Evolutionary conservation across 2,888 invertebrate genomes (phyloP).

Genomic region (Cetonia aurata): DNA sequence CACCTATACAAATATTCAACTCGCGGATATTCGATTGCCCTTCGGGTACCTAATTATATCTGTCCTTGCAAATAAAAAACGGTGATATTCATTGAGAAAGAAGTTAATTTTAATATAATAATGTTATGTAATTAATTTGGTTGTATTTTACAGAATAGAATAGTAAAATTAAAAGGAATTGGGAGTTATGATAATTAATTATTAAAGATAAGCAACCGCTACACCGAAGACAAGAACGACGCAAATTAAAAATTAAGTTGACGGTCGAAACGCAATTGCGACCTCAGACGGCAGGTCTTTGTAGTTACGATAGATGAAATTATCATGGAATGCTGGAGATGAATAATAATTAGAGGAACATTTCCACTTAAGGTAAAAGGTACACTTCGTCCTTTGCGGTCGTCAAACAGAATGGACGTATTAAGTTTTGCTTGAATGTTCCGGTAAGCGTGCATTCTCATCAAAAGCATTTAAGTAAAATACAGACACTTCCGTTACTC

Average conservation of each 20-base stretch:
- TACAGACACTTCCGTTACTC: neutral
- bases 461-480: neutral
- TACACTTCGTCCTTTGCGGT: slow-evolving; percentile 27
- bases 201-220: neutral
- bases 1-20: too few relatives aligned
- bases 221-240: neutral
- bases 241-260: slow-evolving; percentile 32
- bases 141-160: too few relatives aligned
- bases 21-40: too few relatives aligned
- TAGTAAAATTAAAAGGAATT: neutral
- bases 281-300: slow-evolving; percentile 17
- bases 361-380: slow-evolving; percentile 31
- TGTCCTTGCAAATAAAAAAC: too few relatives aligned
- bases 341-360: slow-evolving; percentile 38
- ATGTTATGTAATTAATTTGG: too few relatives aligned
- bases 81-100: too few relatives aligned
- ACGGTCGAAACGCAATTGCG: slow-evolving; percentile 21
- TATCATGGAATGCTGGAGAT: slow-evolving; percentile 28
- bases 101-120: too few relatives aligned
- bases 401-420: slow-evolving; percentile 18
- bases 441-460: neutral
- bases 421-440: slow-evolving; percentile 10
- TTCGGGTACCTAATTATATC: too few relatives aligned
- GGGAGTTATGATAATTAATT: slow-evolving; percentile 1
- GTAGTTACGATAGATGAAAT: slow-evolving; percentile 28